Conservation (phyloP, 2,113 vertebrate species). For the Labrus mixtus region DNA sequence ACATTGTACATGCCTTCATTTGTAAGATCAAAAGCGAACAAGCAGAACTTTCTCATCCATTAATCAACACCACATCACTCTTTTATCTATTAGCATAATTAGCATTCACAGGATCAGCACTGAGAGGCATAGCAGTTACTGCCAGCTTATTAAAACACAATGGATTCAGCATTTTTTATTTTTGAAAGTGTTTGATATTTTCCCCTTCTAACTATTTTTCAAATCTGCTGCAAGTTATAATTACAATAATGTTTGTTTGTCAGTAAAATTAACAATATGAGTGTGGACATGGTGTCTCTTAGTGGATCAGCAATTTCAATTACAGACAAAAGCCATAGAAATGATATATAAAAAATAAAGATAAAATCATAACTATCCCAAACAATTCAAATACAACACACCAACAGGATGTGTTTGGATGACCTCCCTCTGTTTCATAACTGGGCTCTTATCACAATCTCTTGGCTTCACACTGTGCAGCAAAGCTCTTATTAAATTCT, state of each 20-base stretch:
- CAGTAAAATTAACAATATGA: neutral
- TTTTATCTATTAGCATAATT: slow-evolving; percentile 10
- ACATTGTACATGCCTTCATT: neutral
- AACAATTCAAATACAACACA: neutral
- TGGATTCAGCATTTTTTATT: neutral
- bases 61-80: slow-evolving; percentile 5
- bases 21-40: neutral
- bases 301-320: too few relatives aligned
- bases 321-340: too few relatives aligned
- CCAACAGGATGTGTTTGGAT: neutral
- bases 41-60: slow-evolving; percentile 11
- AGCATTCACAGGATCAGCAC: slow-evolving; percentile 3
- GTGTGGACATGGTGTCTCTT: too few relatives aligned
- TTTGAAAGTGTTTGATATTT: neutral
- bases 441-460: slow-evolving; percentile 16
- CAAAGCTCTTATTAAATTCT: slow-evolving; percentile 33
- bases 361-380: too few relatives aligned
- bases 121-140: slow-evolving; percentile 7
- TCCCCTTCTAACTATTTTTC: neutral
- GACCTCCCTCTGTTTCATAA: slow-evolving; percentile 13
- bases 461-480: slow-evolving; percentile 14
- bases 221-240: neutral
- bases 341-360: too few relatives aligned
- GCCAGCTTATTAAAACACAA: neutral
- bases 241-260: neutral